Conservation (phyloP, 2,113 vertebrate species). For the Rana temporaria region DNA sequence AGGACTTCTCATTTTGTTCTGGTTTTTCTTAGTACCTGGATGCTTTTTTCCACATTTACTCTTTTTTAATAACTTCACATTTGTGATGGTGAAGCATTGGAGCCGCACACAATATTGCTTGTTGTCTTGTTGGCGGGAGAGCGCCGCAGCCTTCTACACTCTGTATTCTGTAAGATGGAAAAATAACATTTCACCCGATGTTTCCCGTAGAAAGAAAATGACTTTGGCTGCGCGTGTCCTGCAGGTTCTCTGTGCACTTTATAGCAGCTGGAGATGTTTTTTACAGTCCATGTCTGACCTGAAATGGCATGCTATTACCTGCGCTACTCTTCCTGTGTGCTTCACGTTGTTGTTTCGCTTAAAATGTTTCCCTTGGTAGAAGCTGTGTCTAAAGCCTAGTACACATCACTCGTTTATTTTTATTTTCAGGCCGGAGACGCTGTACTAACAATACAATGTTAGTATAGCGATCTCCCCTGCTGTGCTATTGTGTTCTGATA, state of each 20-base stretch:
- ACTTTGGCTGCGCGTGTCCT: conserved; percentile 14
- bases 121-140: neutral
- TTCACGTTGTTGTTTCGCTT: too few species aligned
- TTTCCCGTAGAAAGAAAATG: conserved; percentile 20
- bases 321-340: too few species aligned
- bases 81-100: neutral
- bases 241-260: neutral
- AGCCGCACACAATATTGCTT: neutral
- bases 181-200: conserved; percentile 19
- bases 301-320: too few species aligned
- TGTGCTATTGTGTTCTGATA: too few species aligned
- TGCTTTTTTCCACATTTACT: neutral
- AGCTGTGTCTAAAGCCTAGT: too few species aligned
- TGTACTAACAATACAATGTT: too few species aligned
- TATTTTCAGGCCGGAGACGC: too few species aligned
- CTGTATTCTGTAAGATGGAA: neutral
- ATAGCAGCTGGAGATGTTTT: neutral
- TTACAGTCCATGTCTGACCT: too few species aligned
- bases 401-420: too few species aligned
- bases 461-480: too few species aligned
- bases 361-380: too few species aligned
- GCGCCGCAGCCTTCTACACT: neutral
- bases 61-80: conserved; percentile 14
- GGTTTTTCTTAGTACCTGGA: too few species aligned
- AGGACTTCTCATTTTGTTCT: neutral